phyloP scores from a whole-genome alignment of 2,113 vertebrate genomes.

The Barnardius zonarius region DNA sequence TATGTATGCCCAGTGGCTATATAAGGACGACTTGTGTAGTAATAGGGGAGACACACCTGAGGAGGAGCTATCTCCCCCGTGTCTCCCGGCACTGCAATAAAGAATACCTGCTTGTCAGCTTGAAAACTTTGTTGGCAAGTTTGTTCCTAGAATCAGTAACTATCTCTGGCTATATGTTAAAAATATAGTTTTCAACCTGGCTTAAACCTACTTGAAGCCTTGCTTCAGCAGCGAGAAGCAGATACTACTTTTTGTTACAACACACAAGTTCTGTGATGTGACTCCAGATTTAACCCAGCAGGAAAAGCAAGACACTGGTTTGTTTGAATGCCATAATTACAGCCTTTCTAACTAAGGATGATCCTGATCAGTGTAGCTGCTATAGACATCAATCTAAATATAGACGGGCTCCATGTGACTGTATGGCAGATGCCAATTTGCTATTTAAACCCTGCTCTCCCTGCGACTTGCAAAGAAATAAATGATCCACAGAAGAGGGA shows the following conservation, averaged over 20 bases:
- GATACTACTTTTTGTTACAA: not conserved
- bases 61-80: too few species aligned
- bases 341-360: not conserved
- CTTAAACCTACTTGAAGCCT: not conserved
- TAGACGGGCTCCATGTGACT: not conserved
- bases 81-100: too few species aligned
- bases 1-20: too few species aligned
- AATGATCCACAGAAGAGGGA: not conserved
- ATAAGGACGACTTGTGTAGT: too few species aligned
- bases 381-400: not conserved
- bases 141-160: not conserved
- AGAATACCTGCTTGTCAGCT: too few species aligned
- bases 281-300: not conserved
- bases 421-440: not conserved
- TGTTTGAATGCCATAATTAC: not conserved
- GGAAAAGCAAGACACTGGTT: not conserved
- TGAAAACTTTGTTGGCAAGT: too few species aligned
- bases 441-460: constrained; percentile 15
- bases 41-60: too few species aligned
- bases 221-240: not conserved
- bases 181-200: not conserved
- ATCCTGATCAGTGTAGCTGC: not conserved
- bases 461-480: not conserved
- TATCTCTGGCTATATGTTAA: not conserved
- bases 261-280: not conserved